These are phyloP conservation scores for Dryobota labecula DNA, from an alignment of 2,888 invertebrate species.

Conservation along the genomic window DNA sequence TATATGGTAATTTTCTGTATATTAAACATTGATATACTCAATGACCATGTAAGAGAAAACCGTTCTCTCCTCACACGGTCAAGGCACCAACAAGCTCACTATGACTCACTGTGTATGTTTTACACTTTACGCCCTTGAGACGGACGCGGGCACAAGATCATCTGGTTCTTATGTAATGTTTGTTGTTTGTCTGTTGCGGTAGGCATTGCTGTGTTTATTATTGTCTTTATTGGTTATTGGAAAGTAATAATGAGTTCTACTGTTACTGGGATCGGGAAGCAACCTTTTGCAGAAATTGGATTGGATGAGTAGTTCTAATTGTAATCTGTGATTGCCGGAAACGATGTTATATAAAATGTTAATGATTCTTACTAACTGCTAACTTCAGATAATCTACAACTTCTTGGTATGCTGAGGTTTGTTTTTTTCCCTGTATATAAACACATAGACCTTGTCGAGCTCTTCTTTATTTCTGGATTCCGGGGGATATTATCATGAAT, in stretches of 20 bases:
- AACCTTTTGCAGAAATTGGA: not conserved
- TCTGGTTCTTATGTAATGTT: constrained; percentile 58
- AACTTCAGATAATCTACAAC: not conserved
- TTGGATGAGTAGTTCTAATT: not conserved
- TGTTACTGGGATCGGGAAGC: not conserved
- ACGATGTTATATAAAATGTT: not conserved
- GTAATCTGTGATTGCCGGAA: not conserved
- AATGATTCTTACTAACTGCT: not conserved
- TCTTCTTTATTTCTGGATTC: not conserved
- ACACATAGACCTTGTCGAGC: not conserved
- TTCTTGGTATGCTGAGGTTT: not conserved
- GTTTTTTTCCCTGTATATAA: no score
- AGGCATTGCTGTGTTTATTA: constrained; percentile 28
- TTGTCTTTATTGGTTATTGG: constrained; percentile 14
- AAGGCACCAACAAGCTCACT: constrained; percentile 42
- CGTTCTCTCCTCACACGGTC: constrained; percentile 33
- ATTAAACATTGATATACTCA: no score
- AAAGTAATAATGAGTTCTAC: not conserved
- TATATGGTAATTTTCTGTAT: no score
- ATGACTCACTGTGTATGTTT: constrained; percentile 58
- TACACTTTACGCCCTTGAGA: constrained; percentile 54
- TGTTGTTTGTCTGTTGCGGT: constrained; percentile 52
- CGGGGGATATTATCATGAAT: not conserved
- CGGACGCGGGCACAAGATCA: constrained; percentile 40
- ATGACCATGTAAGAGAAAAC: constrained; percentile 28